Evolutionary conservation across 2,797 vertebrate species (phyloP), one percentile per base, ranked within the genome.

Genomic region (Coendou prehensilis): DNA sequence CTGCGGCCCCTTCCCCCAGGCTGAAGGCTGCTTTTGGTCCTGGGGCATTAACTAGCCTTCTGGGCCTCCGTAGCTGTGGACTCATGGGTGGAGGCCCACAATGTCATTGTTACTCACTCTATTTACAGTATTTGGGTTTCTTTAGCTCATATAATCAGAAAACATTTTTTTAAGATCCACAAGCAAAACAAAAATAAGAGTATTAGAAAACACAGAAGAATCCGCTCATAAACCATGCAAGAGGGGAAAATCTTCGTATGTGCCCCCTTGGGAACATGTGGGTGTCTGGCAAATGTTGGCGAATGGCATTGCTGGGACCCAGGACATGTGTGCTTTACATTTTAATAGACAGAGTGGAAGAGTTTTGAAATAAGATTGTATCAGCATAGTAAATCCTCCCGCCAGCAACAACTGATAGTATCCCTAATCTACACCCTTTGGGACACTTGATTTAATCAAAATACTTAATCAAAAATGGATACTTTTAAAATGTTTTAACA

Each of bases 1-100:
- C 93, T 84, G 93, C 78, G 33, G 28, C n/a, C 57, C 67, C 28
- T 28, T 10, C 80, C 57, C 37, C 41, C 11, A 5, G 63, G 13
- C 76, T 18, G 18, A 63, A 91, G 67, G 75, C 80, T 76, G 76
- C 80, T 89, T 89, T 89, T 52, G 93, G 94, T 79, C 47, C n/a
- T 52, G 18, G 80, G 87, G 76, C 86, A 56, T 63, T 80, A 83
- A 79, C 75, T 76, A 69, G 80, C 91, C 73, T 52, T 13, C 14
- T 1, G 45, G 4, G 81, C 90, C 61, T 20, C 15, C 79, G 54
- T n/a, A 28, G 4, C 52, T 9, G 71, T 26, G 54, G 71, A 2
- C 22, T 82, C 69, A 1, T 2, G 8, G 41, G 85, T 9, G 0
- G 6, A 61, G 57, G 11, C 50, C 56, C 23, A 6, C 15, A 5